These are phyloP conservation scores for Gymnoscelis rufifasciata DNA, from an alignment of 2,888 invertebrate species.

Conservation along the genomic window DNA sequence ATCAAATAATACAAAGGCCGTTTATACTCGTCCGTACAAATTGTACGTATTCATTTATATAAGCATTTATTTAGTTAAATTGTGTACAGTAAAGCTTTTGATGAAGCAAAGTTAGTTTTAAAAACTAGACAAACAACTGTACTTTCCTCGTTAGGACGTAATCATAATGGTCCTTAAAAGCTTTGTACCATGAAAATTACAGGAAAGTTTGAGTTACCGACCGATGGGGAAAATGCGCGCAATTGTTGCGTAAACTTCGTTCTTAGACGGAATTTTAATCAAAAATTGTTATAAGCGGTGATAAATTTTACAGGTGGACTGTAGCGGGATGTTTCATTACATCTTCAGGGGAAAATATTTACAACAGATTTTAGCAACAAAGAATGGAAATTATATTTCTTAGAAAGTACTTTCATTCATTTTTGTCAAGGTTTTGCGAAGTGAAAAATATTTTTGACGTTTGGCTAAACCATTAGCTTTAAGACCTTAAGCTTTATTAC, in stretches of 20 bases:
- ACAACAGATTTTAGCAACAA: not conserved
- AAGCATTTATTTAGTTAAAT: too few relatives aligned
- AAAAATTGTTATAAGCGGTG: conserved; percentile 30
- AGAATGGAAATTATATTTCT: not conserved
- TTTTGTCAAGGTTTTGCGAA: too few relatives aligned
- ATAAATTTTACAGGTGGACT: conserved; percentile 30
- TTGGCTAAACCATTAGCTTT: too few relatives aligned
- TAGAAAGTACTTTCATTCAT: not conserved
- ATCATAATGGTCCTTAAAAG: conserved; percentile 22
- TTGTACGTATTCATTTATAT: too few relatives aligned
- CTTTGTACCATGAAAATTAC: conserved; percentile 30
- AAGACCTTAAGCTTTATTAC: too few relatives aligned
- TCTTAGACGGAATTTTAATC: conserved; percentile 32
- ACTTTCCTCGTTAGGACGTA: conserved; percentile 7
- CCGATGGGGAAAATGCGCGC: conserved; percentile 29
- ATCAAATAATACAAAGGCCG: too few relatives aligned
- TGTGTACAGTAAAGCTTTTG: not conserved
- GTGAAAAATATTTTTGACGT: too few relatives aligned
- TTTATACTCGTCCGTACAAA: too few relatives aligned
- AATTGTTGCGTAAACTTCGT: conserved; percentile 31
- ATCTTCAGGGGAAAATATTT: conserved; percentile 8
- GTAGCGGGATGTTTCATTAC: conserved; percentile 11
- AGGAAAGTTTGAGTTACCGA: conserved; percentile 30
- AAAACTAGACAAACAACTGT: conserved; percentile 1
- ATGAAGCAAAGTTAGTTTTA: conserved; percentile 24